Evolutionary conservation across 37 sponge, comb jelly and placozoan genomes (phyloP).

Genomic region (Aplysina aerophoba): DNA sequence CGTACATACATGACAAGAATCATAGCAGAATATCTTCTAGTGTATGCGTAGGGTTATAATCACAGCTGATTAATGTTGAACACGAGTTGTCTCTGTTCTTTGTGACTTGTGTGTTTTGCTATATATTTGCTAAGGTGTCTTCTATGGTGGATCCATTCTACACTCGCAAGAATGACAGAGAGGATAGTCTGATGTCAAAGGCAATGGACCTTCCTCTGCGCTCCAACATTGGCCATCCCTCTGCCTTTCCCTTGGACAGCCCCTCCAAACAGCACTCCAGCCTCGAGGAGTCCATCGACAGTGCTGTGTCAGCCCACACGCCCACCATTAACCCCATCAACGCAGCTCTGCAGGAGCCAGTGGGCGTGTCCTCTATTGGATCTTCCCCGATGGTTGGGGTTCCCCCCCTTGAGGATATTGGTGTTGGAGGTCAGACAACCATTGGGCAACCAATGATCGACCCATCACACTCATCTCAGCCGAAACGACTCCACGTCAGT

Average conservation of each 20-base stretch:
- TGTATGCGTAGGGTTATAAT: no score
- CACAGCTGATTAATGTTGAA: no score
- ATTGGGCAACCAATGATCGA: background rate
- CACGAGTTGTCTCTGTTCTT: no score
- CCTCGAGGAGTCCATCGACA: slow-evolving; percentile 32
- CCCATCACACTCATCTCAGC: slow-evolving; percentile 16
- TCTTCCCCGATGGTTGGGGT: background rate
- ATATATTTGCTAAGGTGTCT: background rate
- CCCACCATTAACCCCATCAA: slow-evolving; percentile 15
- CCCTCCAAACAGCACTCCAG: slow-evolving; percentile 28
- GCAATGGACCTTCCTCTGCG: slow-evolving; percentile 17
- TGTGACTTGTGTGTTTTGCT: no score
- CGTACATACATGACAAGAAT: no score
- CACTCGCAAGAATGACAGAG: background rate
- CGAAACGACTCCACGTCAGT: slow-evolving; percentile 91
- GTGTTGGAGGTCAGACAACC: background rate
- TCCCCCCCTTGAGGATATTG: background rate
- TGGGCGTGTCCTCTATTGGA: background rate
- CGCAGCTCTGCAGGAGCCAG: background rate
- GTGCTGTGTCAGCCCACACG: slow-evolving; percentile 6
- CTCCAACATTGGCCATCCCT: background rate
- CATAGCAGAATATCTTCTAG: no score
- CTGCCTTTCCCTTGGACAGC: background rate
- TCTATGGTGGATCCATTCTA: background rate
- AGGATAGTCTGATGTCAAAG: background rate